Evolutionary conservation across 64 coral and sea anemone genomes (phyloP), one percentile per base, ranked within the genome.

Genomic region (Pocillopora damicornis): DNA sequence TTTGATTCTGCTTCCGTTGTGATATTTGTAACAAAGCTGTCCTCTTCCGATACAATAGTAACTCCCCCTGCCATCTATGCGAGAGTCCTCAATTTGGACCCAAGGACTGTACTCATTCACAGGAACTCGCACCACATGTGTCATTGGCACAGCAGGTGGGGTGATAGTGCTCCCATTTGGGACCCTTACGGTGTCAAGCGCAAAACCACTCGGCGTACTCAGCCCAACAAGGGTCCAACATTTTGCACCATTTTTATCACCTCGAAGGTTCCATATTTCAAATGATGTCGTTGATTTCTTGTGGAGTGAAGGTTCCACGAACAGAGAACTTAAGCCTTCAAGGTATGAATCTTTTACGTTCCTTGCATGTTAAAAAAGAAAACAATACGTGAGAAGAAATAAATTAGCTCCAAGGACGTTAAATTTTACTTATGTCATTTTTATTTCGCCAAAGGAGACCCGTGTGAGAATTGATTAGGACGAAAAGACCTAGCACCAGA

Each of bases 231-330:
- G 16, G 15, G 65, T 63, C 89, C 89, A 90, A 26, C 23, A 35
- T 34, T 83, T 90, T 22, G 80, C 37, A 34, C 59, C 67, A 74
- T 51, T 15, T 13, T 5, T 1, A 72, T 62, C 78, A 14, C 13
- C 4, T 37, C 73, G 65, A 35, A 90, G 35, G 30, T 90, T 90
- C 79, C 78, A 83, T 60, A 90, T 75, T 58, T 83, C 79, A 62
- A 90, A 81, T 12, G 69, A 15, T 22, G 37, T 81, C 57, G 68
- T n/a, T 57, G 89, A 73, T 23, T 30, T 64, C 17, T 89, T 63
- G 15, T 17, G 26, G 11, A 77, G 63, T 35, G 63, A 38, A 73
- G 87, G 87, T 58, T 68, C 18, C 26, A 34, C 36, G 36, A 89
- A 80, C 16, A 78, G 36, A 23, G 76, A 80, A 6, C 37, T 56